These are phyloP conservation scores for Tenthredo mesomela DNA, from an alignment of 2,888 invertebrate genomes.

Conservation along the genomic window DNA sequence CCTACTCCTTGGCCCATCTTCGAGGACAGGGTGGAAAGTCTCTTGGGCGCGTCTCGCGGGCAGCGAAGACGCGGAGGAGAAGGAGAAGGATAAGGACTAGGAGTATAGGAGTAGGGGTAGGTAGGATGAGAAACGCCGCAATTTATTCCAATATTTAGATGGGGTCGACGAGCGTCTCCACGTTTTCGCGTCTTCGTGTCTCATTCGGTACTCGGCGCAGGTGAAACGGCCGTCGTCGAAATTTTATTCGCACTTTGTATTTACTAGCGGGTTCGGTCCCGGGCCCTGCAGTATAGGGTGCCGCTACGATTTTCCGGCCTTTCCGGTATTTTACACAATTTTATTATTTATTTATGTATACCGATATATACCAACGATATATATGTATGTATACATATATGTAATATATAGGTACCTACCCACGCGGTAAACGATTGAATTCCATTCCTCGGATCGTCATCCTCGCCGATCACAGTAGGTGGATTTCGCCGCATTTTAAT, in stretches of 20 bases:
- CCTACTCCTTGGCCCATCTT: slow-evolving; percentile 11
- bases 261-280: slow-evolving; percentile 36
- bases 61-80: not conserved
- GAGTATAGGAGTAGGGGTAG: not conserved
- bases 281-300: slow-evolving; percentile 42
- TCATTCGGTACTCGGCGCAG: slow-evolving; percentile 50
- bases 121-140: slow-evolving; percentile 59
- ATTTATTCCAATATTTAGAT: slow-evolving; percentile 76
- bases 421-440: not conserved
- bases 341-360: not conserved
- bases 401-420: too few species aligned
- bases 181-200: not conserved
- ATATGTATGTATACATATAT: too few species aligned
- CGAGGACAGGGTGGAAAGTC: slow-evolving; percentile 52
- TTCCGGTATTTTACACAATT: slow-evolving; percentile 22
- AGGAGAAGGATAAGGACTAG: not conserved
- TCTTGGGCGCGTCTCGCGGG: slow-evolving; percentile 1
- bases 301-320: slow-evolving; percentile 6
- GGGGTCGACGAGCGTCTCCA: slow-evolving; percentile 29
- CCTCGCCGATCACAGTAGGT: not conserved
- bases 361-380: too few species aligned
- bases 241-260: slow-evolving; percentile 49
- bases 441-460: not conserved
- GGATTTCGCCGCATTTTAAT: not conserved
- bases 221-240: slow-evolving; percentile 61